Evolutionary conservation across 2,113 vertebrate species (phyloP).

Genomic region (Nestor notabilis): DNA sequence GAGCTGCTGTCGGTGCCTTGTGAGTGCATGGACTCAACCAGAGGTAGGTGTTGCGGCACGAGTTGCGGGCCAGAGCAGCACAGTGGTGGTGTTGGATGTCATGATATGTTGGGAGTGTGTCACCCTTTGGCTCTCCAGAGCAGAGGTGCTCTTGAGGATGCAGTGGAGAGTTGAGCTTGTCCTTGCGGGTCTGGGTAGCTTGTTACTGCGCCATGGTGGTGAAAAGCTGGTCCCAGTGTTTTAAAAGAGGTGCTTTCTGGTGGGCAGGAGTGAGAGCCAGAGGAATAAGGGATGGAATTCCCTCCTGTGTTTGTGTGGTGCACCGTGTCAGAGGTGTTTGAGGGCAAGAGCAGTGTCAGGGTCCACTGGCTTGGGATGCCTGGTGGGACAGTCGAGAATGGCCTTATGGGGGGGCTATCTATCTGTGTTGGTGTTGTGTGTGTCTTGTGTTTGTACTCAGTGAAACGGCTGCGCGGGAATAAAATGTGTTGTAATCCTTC

Average conservation of each 20-base stretch:
- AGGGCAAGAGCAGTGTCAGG: background rate
- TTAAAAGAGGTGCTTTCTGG: background rate
- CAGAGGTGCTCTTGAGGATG: background rate
- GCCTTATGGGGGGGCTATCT: background rate
- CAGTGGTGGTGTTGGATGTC: fast-evolving
- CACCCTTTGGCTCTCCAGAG: fast-evolving
- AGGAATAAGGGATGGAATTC: background rate
- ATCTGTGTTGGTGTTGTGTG: background rate
- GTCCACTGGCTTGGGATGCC: background rate
- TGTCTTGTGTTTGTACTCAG: slow-evolving; percentile 43
- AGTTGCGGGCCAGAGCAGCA: fast-evolving
- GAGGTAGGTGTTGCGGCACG: background rate
- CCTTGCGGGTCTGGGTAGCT: fast-evolving
- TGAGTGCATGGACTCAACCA: fast-evolving
- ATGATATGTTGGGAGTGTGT: fast-evolving
- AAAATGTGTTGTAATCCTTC: slow-evolving; percentile 47
- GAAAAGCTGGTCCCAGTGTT: fast-evolving
- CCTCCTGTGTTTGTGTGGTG: fast-evolving
- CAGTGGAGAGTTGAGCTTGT: fast-evolving
- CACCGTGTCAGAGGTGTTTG: fast-evolving
- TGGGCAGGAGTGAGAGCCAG: background rate
- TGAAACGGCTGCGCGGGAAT: slow-evolving; percentile 52
- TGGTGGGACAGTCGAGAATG: fast-evolving
- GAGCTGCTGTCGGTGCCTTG: fast-evolving
- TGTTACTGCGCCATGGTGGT: fast-evolving